Evolutionary conservation across 2,888 invertebrate species (phyloP).

Genomic region (Heterodera filipjevi): DNA sequence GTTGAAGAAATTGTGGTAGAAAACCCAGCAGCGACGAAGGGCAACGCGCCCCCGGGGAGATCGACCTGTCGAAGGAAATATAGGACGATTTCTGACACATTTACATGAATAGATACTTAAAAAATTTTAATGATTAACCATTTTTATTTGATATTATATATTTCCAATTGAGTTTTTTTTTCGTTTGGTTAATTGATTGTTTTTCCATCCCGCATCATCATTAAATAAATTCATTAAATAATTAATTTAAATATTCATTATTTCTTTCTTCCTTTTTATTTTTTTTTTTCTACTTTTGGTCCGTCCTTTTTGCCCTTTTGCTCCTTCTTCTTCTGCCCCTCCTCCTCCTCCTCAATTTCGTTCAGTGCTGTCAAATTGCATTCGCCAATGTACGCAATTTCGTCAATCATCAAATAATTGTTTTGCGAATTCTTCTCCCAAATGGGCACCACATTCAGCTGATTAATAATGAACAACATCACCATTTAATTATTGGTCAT

Average conservation of each 20-base stretch:
- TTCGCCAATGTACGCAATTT: slow-evolving; percentile 63
- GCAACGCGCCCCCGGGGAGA: background rate
- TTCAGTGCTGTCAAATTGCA: slow-evolving; percentile 43
- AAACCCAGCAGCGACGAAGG: background rate
- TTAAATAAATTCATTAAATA: too few relatives aligned
- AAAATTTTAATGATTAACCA: too few relatives aligned
- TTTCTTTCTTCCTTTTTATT: background rate
- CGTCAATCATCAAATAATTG: slow-evolving; percentile 58
- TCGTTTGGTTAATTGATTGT: too few relatives aligned
- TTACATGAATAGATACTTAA: too few relatives aligned
- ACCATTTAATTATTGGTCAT: too few relatives aligned
- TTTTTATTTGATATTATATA: too few relatives aligned
- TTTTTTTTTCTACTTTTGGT: background rate
- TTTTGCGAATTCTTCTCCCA: slow-evolving; percentile 54
- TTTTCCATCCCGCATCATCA: too few relatives aligned
- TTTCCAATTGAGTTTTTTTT: too few relatives aligned
- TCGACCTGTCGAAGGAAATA: background rate
- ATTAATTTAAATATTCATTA: background rate
- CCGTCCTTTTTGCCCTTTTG: slow-evolving; percentile 8
- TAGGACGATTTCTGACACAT: too few relatives aligned
- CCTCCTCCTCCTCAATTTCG: slow-evolving; percentile 13
- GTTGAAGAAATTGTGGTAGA: background rate
- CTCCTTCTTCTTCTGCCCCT: background rate
- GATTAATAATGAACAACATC: slow-evolving; percentile 65
- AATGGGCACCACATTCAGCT: slow-evolving; percentile 90